Percentiles rank a stretch among this genome's conserved stretches.
Conservation (phyloP, 2,888 invertebrate species). For the Lycophotia porphyrea region DNA sequence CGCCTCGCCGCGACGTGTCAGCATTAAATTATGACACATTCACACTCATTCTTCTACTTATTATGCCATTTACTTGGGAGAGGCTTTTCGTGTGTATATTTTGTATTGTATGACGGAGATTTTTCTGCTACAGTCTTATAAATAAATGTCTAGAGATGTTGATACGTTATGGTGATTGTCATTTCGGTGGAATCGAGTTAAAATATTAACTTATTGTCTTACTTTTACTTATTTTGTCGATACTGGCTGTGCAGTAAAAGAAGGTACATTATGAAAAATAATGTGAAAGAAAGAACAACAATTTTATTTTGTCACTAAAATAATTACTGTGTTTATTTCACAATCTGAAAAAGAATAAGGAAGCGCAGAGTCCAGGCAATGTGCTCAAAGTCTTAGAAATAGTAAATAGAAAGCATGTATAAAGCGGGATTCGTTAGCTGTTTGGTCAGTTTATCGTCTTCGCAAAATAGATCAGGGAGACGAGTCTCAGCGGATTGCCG, state of each 20-base stretch:
- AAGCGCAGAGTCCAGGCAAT: slow-evolving; percentile 18
- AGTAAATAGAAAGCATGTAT: slow-evolving; percentile 51
- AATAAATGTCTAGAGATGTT: slow-evolving; percentile 23
- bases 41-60: slow-evolving; percentile 50
- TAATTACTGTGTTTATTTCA: slow-evolving; percentile 29
- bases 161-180: neutral
- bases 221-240: too few species aligned
- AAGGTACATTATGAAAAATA: neutral
- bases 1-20: slow-evolving; percentile 36
- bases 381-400: slow-evolving; percentile 52
- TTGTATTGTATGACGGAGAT: slow-evolving; percentile 35
- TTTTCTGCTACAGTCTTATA: slow-evolving; percentile 26
- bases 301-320: slow-evolving; percentile 30
- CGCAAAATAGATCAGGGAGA: slow-evolving; percentile 65
- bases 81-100: slow-evolving; percentile 58
- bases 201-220: too few species aligned
- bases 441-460: slow-evolving; percentile 60
- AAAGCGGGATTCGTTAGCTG: slow-evolving; percentile 59
- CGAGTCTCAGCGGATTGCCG: slow-evolving; percentile 69
- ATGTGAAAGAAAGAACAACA: neutral
- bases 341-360: slow-evolving; percentile 13
- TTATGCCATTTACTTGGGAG: slow-evolving; percentile 47
- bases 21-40: slow-evolving; percentile 60
- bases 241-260: neutral
- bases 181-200: neutral